Evolutionary conservation across 1,140 invertebrate genomes (phyloP).

Genomic region (Papilio aristodemus): DNA sequence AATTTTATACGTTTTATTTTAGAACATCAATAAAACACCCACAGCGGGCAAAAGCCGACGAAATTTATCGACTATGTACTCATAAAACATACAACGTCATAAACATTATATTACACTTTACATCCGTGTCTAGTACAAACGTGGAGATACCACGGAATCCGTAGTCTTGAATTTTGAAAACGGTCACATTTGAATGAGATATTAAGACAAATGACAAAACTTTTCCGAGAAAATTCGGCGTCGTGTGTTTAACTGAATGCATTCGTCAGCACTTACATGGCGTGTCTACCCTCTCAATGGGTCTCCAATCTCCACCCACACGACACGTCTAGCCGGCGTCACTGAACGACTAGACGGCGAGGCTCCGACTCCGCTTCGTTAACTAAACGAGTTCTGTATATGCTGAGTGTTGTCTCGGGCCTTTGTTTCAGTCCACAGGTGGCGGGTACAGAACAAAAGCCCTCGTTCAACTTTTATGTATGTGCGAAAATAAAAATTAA

Average conservation of each 20-base stretch:
- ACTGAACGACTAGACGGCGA: slow-evolving; percentile 61
- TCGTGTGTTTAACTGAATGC: slow-evolving; percentile 16
- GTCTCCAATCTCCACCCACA: slow-evolving; percentile 36
- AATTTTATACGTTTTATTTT: slow-evolving; percentile 50
- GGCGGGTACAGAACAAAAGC: slow-evolving; percentile 14
- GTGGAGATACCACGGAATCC: not conserved
- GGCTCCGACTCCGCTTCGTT: slow-evolving; percentile 52
- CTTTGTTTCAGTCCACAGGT: slow-evolving; percentile 31
- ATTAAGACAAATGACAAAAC: not conserved
- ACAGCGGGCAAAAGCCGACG: slow-evolving; percentile 40
- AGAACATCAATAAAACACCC: slow-evolving; percentile 53
- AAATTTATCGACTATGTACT: slow-evolving; percentile 53
- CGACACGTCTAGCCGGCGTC: slow-evolving; percentile 54
- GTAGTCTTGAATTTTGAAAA: slow-evolving; percentile 21
- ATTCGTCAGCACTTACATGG: slow-evolving; percentile 29
- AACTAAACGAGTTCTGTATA: slow-evolving; percentile 42
- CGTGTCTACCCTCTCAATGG: slow-evolving; percentile 45
- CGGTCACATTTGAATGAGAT: not conserved
- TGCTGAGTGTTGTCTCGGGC: slow-evolving; percentile 20
- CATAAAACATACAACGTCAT: slow-evolving; percentile 43
- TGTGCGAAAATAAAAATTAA: slow-evolving; percentile 12
- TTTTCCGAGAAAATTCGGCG: slow-evolving; percentile 11
- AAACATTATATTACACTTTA: slow-evolving; percentile 49
- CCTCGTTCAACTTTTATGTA: slow-evolving; percentile 17
- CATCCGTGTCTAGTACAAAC: slow-evolving; percentile 40